Conservation (phyloP, 2,113 vertebrate species). For the Sorex araneus region DNA sequence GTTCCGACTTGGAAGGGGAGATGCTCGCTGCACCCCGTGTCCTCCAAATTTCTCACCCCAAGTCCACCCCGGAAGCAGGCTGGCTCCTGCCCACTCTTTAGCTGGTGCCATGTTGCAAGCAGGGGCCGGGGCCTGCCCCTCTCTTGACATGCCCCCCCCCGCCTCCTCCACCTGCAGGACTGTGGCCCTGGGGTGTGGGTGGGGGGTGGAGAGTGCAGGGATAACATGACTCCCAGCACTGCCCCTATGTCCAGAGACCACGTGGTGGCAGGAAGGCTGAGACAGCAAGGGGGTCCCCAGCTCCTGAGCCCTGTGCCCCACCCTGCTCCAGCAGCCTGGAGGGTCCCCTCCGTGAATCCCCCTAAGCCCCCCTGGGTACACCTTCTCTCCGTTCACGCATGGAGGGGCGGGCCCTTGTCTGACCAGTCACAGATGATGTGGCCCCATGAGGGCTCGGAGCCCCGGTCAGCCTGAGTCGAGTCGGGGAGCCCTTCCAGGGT, state of each 20-base stretch:
- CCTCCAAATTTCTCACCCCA: neutral
- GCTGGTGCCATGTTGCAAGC: neutral
- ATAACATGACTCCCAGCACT: neutral
- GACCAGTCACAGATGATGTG: too few species aligned
- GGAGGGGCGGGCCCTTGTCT: too few species aligned
- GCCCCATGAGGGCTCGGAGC: too few species aligned
- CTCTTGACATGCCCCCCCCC: rapidly evolving
- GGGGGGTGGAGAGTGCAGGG: too few species aligned
- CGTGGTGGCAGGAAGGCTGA: neutral
- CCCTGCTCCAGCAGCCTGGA: too few species aligned
- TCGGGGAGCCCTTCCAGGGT: neutral
- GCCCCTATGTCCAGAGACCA: too few species aligned
- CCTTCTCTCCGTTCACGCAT: too few species aligned
- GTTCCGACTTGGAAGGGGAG: neutral
- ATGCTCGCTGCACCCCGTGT: neutral
- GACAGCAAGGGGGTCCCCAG: neutral
- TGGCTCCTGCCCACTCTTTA: neutral
- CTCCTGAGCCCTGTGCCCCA: neutral
- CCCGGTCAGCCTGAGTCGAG: neutral
- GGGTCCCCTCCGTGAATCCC: too few species aligned
- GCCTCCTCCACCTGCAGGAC: neutral
- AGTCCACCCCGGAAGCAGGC: neutral
- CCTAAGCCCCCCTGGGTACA: too few species aligned
- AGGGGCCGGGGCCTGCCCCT: rapidly evolving
- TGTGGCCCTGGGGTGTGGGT: neutral